These are phyloP conservation scores for Sphenodon punctatus DNA, from an alignment of 2,797 vertebrate genomes.

Conservation along the genomic window DNA sequence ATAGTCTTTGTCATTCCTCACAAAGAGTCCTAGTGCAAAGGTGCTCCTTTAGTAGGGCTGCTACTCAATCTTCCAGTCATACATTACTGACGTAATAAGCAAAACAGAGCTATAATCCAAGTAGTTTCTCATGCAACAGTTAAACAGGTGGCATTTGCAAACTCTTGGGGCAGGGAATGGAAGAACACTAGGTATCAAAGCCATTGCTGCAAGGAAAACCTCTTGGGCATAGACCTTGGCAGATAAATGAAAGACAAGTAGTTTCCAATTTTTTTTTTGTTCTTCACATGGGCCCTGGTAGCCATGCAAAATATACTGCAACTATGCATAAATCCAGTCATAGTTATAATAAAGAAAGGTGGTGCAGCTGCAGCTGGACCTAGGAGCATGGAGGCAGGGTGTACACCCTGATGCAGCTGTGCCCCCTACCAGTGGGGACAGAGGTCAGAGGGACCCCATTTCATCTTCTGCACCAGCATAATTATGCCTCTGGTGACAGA, in stretches of 20 bases:
- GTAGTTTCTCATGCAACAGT: background rate
- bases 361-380: too few species aligned
- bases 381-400: too few species aligned
- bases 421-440: too few species aligned
- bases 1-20: background rate
- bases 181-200: background rate
- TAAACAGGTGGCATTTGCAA: background rate
- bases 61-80: background rate
- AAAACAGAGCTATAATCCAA: background rate
- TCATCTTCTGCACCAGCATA: too few species aligned
- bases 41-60: background rate
- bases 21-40: background rate
- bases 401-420: too few species aligned
- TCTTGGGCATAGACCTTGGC: background rate
- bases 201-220: background rate
- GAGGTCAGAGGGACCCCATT: too few species aligned
- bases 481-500: too few species aligned
- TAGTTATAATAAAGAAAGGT: too few species aligned
- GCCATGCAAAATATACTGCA: too few species aligned
- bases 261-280: background rate
- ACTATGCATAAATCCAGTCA: too few species aligned
- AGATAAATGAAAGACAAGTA: background rate
- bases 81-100: background rate
- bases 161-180: background rate
- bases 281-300: too few species aligned